Conservation (phyloP, 2,888 invertebrate genomes). For the Cephus pygmeus region DNA sequence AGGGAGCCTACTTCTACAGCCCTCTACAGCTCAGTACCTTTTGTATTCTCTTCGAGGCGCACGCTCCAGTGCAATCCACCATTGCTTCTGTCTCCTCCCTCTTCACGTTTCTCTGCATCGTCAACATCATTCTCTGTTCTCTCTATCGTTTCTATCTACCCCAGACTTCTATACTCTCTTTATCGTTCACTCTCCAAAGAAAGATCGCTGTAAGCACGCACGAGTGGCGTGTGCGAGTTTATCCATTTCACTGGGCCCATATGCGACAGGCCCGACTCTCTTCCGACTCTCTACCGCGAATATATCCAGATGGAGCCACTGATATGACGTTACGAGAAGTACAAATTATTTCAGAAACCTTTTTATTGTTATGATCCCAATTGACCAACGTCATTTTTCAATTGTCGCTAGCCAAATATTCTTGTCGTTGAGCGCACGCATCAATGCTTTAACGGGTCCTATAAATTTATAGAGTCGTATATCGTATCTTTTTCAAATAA, state of each 20-base stretch:
- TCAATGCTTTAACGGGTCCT: neutral
- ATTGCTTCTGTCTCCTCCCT: neutral
- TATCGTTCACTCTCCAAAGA: neutral
- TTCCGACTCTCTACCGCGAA: conserved; percentile 5
- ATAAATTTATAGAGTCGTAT: neutral
- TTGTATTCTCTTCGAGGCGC: conserved; percentile 8
- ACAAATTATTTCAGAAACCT: neutral
- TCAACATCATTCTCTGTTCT: neutral
- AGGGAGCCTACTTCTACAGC: conserved; percentile 18
- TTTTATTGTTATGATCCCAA: neutral
- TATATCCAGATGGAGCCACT: conserved; percentile 30
- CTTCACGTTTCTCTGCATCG: neutral
- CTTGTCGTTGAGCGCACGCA: neutral
- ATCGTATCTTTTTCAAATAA: neutral
- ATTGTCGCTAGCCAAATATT: neutral
- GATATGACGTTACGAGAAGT: conserved; percentile 15
- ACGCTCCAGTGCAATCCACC: conserved; percentile 5
- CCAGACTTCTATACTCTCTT: neutral
- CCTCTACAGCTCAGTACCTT: conserved; percentile 31
- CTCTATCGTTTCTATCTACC: conserved; percentile 24
- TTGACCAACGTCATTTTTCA: neutral
- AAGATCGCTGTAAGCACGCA: conserved; percentile 12
- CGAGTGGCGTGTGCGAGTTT: conserved; percentile 17
- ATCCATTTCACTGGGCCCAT: conserved; percentile 29
- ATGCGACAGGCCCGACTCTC: conserved; percentile 13